phyloP scores from a whole-genome alignment of 2,797 vertebrate species.

The Lepilemur septentrionalis region DNA sequence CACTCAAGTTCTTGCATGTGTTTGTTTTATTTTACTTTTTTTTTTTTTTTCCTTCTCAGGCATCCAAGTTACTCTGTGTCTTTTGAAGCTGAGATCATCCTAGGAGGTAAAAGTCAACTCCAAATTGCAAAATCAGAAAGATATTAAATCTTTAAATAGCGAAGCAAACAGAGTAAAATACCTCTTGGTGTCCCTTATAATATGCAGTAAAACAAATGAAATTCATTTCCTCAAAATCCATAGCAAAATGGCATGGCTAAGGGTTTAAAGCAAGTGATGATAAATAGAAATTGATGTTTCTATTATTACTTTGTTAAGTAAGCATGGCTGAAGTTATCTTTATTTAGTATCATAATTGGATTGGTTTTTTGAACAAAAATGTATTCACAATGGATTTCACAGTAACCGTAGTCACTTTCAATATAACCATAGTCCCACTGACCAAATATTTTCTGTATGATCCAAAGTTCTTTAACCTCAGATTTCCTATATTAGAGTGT shows the following conservation, averaged over 20 bases:
- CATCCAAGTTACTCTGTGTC: background rate
- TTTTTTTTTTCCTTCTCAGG: background rate
- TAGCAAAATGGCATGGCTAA: background rate
- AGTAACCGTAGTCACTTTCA: background rate
- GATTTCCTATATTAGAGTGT: background rate
- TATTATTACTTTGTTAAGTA: background rate
- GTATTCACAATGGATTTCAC: background rate
- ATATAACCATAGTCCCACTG: background rate
- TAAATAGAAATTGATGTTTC: background rate
- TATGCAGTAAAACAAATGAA: background rate
- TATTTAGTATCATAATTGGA: background rate
- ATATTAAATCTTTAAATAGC: background rate
- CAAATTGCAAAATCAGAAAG: background rate
- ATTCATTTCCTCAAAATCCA: background rate
- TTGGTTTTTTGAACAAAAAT: background rate
- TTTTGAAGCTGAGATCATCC: background rate
- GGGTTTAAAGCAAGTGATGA: background rate
- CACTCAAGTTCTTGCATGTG: background rate
- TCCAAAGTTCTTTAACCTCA: background rate
- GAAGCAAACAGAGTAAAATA: background rate
- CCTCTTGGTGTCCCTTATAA: background rate
- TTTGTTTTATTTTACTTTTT: background rate
- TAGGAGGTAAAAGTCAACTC: background rate
- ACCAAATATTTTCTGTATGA: background rate
- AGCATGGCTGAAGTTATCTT: background rate